Evolutionary conservation across 1,140 invertebrate species (phyloP), one percentile per base, ranked within the genome.

Genomic region (Aphis gossypii): DNA sequence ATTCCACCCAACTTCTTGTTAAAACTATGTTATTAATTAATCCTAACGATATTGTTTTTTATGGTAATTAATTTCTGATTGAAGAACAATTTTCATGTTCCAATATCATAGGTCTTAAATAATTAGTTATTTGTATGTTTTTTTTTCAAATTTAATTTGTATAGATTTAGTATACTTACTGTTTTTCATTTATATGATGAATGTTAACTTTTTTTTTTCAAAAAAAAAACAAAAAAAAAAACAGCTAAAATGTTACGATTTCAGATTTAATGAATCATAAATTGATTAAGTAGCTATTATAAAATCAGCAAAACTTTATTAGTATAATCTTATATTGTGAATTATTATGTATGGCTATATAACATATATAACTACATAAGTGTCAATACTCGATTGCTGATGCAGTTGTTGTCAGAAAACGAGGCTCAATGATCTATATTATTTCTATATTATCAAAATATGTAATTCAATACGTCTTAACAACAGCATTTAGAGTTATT

Each of bases 71-170:
- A 41, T 90, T 90, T 23, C 30, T 54, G 1, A 2, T 56, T 88
- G 8, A 21, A 54, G 87, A 88, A 88, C 44, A n/a, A 60, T 90
- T 90, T 5, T 41, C 21, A 41, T 0, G 25, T 90, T 90, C 11
- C 30, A 23, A 21, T 18, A 90, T 41, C 51, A 90, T 44, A 90
- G 41, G 44, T 56, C 51, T 54, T 90, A 14, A 90, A 60, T 7
- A 60, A 56, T 60, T 54, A 38, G 88, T 90, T 60, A 25, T 90
- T 90, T 90, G 87, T 89, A 89, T 90, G 51, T 41, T 84, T 84
- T 86, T 87, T 48, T 51, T 51, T 51, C 18, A 18, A 18, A 51
- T 18, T 51, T 11, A 68, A 51, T 51, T 90, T 41, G 20, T 56
- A 20, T 90, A 90, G 46, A 41, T 30, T 60, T 6, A 90, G 51